Base-by-base conservation (phyloP, 2,113 vertebrate genomes). In the Catharus bicknelli region DNA sequence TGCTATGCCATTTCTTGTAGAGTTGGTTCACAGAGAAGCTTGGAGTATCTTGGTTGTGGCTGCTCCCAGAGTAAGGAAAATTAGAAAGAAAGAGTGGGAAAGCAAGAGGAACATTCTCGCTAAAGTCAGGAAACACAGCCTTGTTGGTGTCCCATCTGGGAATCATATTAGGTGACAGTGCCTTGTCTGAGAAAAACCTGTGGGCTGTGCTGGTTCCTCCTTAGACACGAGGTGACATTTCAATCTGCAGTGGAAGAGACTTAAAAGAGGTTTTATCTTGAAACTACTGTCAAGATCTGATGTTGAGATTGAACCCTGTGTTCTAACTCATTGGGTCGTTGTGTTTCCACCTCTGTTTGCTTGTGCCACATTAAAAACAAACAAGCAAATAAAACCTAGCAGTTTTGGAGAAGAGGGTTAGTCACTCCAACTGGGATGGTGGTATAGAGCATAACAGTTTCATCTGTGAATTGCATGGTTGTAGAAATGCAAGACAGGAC, bases 161-260 rank as follows among this genome's bases (percentile, higher is more conserved):
- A 54, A 22, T 14, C 0, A 0, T 11, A 21, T 36, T 53, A 48
- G 11, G 11, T 61, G 29, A 10, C 42, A 1, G 2, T 67, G 26
- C 29, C 27, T 58, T 67, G 12, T 62, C 38, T 13, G 20, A 79
- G n/a, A 25, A 72, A 78, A 83, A 68, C 18, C 43, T 68, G 16
- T 1, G 2, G 36, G 15, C 32, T 83, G 2, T 63, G 17, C n/a
- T 80, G 51, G 16, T 21, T 86, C 11, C 27, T 83, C 27, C 57
- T 47, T 36, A 51, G 47, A 42, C 7, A 9, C 0, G 2, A n/a
- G 19, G 8, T 47, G 38, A 64, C 3, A 3, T 16, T 48, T 38
- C n/a, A 64, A 34, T 21, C 13, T 43, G 36, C 62, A 57, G 30
- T 10, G 6, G 9, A 82, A 86, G 23, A 62, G 23, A 25, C 11